These are phyloP conservation scores for Amphipoea oculea DNA, from an alignment of 2,888 invertebrate genomes.

Conservation along the genomic window DNA sequence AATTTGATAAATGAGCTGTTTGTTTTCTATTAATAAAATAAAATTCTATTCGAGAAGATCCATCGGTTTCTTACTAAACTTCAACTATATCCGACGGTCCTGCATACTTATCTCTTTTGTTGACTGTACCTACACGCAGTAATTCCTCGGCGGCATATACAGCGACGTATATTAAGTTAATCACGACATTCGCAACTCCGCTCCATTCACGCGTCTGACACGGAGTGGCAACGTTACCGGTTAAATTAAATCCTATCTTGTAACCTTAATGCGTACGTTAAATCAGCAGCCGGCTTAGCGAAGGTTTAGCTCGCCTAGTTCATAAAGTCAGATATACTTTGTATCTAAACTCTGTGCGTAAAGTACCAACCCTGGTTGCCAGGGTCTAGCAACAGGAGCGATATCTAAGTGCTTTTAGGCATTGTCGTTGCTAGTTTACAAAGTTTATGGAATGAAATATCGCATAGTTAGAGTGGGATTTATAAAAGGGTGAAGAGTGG, in stretches of 20 bases:
- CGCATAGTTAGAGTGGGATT: constrained; percentile 28
- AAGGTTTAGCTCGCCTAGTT: constrained; percentile 51
- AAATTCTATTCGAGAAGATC: too few relatives aligned
- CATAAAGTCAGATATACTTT: constrained; percentile 52
- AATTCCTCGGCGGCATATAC: constrained; percentile 40
- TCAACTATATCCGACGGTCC: too few relatives aligned
- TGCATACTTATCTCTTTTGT: too few relatives aligned
- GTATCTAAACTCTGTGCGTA: constrained; percentile 37
- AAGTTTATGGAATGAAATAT: constrained; percentile 40
- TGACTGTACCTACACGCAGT: constrained; percentile 11
- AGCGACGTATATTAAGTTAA: constrained; percentile 56
- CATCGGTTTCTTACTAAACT: too few relatives aligned
- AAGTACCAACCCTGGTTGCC: constrained; percentile 33
- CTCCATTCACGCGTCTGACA: constrained; percentile 48
- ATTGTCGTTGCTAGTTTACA: constrained; percentile 40
- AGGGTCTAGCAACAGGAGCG: constrained; percentile 5
- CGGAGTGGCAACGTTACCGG: constrained; percentile 40
- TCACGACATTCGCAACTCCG: constrained; percentile 39
- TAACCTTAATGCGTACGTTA: constrained; percentile 48
- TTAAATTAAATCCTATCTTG: constrained; percentile 53
- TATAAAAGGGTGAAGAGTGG: neutral
- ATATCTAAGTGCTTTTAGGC: constrained; percentile 50
- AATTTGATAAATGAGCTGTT: too few relatives aligned
- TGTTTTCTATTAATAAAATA: too few relatives aligned
- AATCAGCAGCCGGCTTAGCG: constrained; percentile 38